Percentiles rank a stretch among this genome's conserved stretches.
phyloP scores from a whole-genome alignment of 2,797 vertebrate species.

The Diglossa cyanea region DNA sequence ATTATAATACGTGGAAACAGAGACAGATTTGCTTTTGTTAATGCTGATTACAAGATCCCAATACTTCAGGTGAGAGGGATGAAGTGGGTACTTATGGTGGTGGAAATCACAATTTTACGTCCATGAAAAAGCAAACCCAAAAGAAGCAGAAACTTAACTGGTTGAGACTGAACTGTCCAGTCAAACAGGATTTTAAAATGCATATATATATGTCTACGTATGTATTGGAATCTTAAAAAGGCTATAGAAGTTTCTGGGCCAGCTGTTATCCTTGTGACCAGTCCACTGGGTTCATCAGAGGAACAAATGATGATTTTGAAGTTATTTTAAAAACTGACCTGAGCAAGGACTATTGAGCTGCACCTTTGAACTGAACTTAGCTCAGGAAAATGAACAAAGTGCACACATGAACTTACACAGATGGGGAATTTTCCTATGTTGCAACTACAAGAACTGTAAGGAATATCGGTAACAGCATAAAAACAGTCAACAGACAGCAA shows the following conservation, averaged over 20 bases:
- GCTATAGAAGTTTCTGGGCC: background rate
- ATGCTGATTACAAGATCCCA: background rate
- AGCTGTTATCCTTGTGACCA: background rate
- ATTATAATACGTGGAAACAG: background rate
- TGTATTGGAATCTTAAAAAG: background rate
- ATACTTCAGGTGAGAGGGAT: background rate
- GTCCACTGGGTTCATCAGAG: background rate
- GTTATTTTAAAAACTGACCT: background rate
- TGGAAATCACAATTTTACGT: background rate
- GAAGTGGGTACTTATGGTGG: background rate
- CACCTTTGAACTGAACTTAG: background rate
- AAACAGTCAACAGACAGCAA: background rate
- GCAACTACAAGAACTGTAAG: background rate
- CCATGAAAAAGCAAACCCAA: background rate
- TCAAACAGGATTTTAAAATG: background rate
- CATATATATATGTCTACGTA: rapidly evolving
- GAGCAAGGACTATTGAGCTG: background rate
- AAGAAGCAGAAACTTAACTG: background rate
- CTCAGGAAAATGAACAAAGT: background rate
- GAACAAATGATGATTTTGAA: background rate
- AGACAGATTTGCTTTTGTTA: background rate
- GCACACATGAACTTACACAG: background rate
- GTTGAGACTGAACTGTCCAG: background rate
- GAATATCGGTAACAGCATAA: background rate
- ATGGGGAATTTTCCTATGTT: background rate